Evolutionary conservation across 2,113 vertebrate species (phyloP).

Genomic region (Phasianus colchicus): DNA sequence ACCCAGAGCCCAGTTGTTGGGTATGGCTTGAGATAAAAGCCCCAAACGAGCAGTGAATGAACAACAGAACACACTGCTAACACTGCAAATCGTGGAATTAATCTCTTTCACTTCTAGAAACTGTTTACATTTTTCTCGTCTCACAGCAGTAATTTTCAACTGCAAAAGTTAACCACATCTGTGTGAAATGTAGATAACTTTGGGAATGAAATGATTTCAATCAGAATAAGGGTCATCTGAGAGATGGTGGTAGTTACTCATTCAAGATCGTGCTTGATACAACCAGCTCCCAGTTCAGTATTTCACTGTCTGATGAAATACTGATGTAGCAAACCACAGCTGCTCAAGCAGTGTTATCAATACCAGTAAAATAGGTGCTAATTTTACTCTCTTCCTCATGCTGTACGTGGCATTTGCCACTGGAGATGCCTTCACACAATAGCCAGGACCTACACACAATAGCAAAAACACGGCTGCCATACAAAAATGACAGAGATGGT

Average conservation of each 20-base stretch:
- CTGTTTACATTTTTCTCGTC: neutral
- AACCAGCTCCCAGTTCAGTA: neutral
- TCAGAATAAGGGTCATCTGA: slow-evolving; percentile 3
- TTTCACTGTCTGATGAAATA: neutral
- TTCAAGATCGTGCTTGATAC: neutral
- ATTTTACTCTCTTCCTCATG: neutral
- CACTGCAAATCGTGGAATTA: neutral
- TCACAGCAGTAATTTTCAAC: neutral
- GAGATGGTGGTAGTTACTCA: neutral
- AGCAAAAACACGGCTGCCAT: neutral
- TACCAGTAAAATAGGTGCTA: neutral
- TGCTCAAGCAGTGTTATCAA: neutral
- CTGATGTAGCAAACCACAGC: neutral
- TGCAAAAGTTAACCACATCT: slow-evolving; percentile 7
- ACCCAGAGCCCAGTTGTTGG: neutral
- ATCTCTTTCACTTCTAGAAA: neutral
- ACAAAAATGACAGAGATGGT: neutral
- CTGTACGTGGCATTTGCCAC: rapidly evolving
- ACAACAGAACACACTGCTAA: neutral
- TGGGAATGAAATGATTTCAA: neutral
- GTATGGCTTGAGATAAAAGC: neutral
- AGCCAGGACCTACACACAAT: neutral
- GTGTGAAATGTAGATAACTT: neutral
- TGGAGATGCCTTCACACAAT: neutral
- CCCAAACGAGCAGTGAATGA: neutral